Conservation (phyloP, 2,888 invertebrate genomes). For the Drosophila prostipennis region DNA sequence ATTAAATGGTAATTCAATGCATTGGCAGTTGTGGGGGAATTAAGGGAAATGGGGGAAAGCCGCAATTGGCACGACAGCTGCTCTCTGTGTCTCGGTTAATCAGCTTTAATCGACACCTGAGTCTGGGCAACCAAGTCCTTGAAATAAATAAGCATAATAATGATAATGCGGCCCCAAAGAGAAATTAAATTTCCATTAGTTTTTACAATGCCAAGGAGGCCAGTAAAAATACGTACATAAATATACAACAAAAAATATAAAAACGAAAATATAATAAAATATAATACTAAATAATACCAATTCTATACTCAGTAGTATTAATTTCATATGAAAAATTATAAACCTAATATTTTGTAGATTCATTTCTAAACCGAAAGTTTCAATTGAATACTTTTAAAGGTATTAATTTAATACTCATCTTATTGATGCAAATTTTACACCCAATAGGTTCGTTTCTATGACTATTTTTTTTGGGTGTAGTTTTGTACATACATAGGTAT, state of each 20-base stretch:
- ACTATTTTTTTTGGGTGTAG: too few species aligned
- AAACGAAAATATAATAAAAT: too few species aligned
- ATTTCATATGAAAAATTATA: too few species aligned
- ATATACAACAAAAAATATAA: too few species aligned
- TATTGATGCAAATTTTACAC: too few species aligned
- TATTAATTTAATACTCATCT: too few species aligned
- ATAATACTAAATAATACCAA: too few species aligned
- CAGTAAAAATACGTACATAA: not conserved
- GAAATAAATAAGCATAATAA: constrained; percentile 35
- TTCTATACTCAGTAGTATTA: too few species aligned
- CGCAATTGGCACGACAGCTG: constrained; percentile 14
- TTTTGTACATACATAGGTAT: not conserved
- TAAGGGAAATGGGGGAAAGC: not conserved
- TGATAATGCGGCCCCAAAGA: constrained; percentile 42
- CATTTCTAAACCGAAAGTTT: too few species aligned
- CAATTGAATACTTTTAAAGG: too few species aligned
- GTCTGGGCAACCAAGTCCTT: constrained; percentile 1
- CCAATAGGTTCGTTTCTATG: too few species aligned
- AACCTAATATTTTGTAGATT: too few species aligned
- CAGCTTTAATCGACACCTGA: constrained; percentile 46
- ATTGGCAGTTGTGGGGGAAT: constrained; percentile 38
- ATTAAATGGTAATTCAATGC: constrained; percentile 76
- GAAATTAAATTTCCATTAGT: constrained; percentile 51
- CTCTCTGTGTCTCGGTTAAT: constrained; percentile 32
- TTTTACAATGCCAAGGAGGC: constrained; percentile 40